phyloP scores from a whole-genome alignment of 2,113 vertebrate species.

The Ovis aries region ARS-UI_Ramb_v3.0 NC_056058.1:28434501-28435000 shows the following conservation, averaged over 20 bases:
- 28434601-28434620: background rate
- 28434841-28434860: background rate
- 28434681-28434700: background rate
- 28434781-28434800: background rate
- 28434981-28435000: background rate
- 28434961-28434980: background rate
- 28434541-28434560: background rate
- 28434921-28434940: background rate
- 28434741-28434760: background rate
- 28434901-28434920: background rate
- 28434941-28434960: background rate
- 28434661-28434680: background rate
- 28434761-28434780: background rate
- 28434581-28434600: background rate
- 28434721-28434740: background rate
- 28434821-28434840: background rate
- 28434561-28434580: background rate
- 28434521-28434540: background rate
- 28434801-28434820: background rate
- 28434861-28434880: background rate
- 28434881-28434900: background rate
- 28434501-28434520: background rate
- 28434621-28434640: background rate
- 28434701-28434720: background rate
- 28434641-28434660: background rate